These are phyloP conservation scores for Zaprionus kolodkinae DNA, from an alignment of 1,140 invertebrate genomes.

Conservation along the genomic window DNA sequence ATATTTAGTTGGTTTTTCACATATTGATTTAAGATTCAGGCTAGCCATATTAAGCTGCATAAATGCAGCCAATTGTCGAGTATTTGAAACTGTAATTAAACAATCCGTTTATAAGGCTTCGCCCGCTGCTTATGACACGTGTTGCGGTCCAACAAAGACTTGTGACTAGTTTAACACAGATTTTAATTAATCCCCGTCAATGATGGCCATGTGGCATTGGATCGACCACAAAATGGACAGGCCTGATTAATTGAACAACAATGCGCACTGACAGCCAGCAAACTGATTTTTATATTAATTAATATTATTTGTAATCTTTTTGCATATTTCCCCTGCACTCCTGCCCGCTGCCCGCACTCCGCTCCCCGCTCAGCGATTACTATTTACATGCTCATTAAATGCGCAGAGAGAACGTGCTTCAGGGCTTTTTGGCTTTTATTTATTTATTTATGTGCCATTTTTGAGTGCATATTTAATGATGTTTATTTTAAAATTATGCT, in stretches of 20 bases:
- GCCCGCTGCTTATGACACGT: neutral
- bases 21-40: neutral
- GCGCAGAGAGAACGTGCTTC: slow-evolving; percentile 16
- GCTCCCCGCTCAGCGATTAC: too few relatives aligned
- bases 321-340: neutral
- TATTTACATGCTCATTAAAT: slow-evolving; percentile 69
- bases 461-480: slow-evolving; percentile 42
- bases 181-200: slow-evolving; percentile 76
- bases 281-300: slow-evolving; percentile 74
- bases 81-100: slow-evolving; percentile 5
- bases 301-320: slow-evolving; percentile 44
- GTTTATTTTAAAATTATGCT: slow-evolving; percentile 44
- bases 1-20: too few relatives aligned
- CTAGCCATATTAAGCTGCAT: neutral
- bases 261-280: slow-evolving; percentile 49
- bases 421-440: neutral
- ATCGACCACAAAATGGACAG: slow-evolving; percentile 41
- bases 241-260: slow-evolving; percentile 73
- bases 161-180: slow-evolving; percentile 18
- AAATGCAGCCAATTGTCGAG: neutral
- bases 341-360: too few relatives aligned
- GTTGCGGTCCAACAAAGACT: slow-evolving; percentile 3
- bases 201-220: neutral
- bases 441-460: slow-evolving; percentile 16
- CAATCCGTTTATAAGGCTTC: neutral